A percentile compares a stretch with the other conserved stretches of the same genome.
Evolutionary conservation across 1,140 invertebrate species (phyloP).

Genomic region (Bombus sibiricus): DNA sequence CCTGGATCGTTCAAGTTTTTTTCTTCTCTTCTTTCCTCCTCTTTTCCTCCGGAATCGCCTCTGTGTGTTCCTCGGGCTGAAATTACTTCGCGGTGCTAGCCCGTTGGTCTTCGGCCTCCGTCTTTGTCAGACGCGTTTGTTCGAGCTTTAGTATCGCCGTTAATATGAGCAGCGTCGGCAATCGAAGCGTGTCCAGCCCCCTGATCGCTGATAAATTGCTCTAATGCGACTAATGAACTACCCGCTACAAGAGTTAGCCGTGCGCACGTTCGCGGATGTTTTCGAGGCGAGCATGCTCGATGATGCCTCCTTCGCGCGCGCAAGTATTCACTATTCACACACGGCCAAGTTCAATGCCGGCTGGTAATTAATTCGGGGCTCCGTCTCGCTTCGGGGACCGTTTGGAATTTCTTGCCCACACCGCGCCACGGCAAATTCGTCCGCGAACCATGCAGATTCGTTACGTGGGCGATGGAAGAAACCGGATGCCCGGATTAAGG

Average conservation of each 20-base stretch:
- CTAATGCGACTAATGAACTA: conserved; percentile 57
- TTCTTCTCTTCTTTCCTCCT: neutral
- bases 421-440: conserved; percentile 15
- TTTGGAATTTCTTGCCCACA: conserved; percentile 46
- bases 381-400: conserved; percentile 46
- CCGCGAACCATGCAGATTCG: conserved; percentile 33
- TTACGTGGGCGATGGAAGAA: conserved; percentile 20
- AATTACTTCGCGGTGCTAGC: neutral
- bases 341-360: conserved; percentile 39
- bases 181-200: conserved; percentile 61
- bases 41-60: neutral
- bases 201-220: conserved; percentile 58
- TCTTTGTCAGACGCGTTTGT: conserved; percentile 23
- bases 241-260: conserved; percentile 23
- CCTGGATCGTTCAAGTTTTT: conserved; percentile 73
- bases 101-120: neutral
- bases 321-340: neutral
- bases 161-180: conserved; percentile 48
- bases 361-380: conserved; percentile 47
- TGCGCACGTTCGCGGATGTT: conserved; percentile 9
- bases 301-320: neutral
- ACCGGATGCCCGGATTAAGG: neutral
- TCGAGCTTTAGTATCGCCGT: conserved; percentile 13
- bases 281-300: neutral
- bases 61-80: neutral